Evolutionary conservation across 2,888 invertebrate species (phyloP).

Genomic region (Pseudoips prasinana): DNA sequence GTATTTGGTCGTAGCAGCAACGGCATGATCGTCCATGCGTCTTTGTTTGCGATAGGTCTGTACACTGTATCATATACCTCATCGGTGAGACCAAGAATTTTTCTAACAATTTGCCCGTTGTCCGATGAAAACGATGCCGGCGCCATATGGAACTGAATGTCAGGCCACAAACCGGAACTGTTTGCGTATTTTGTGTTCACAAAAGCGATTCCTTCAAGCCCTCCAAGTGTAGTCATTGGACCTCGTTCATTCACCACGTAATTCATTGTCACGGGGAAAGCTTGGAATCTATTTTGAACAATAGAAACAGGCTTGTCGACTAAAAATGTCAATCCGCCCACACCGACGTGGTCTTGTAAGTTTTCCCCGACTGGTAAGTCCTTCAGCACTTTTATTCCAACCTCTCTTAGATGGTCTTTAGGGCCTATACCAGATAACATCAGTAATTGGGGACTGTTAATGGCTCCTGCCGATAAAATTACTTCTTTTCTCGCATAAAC

Average conservation of each 20-base stretch:
- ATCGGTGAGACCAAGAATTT: slow-evolving; percentile 91
- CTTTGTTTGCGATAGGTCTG: slow-evolving; percentile 89
- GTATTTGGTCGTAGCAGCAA: slow-evolving; percentile 90
- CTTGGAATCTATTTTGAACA: slow-evolving; percentile 89
- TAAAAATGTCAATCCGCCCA: slow-evolving; percentile 90
- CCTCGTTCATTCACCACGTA: slow-evolving; percentile 90
- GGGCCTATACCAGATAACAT: slow-evolving; percentile 95
- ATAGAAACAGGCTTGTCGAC: slow-evolving; percentile 93
- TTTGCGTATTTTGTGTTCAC: slow-evolving; percentile 93
- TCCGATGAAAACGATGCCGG: slow-evolving; percentile 93
- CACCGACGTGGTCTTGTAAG: slow-evolving; percentile 93
- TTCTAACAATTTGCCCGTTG: slow-evolving; percentile 86
- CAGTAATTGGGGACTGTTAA: slow-evolving; percentile 94
- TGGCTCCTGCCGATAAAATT: slow-evolving; percentile 93
- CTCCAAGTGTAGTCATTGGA: slow-evolving; percentile 93
- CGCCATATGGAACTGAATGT: slow-evolving; percentile 96
- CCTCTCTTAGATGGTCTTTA: slow-evolving; percentile 84
- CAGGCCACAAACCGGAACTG: slow-evolving; percentile 89
- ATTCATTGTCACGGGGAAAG: slow-evolving; percentile 90
- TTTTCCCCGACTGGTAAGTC: slow-evolving; percentile 91
- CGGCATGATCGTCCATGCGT: slow-evolving; percentile 93
- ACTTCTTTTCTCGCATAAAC: slow-evolving; percentile 91
- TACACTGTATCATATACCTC: slow-evolving; percentile 90
- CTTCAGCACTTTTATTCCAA: slow-evolving; percentile 88
- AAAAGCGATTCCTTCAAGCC: slow-evolving; percentile 93